Evolutionary conservation across 2,888 invertebrate genomes (phyloP), one percentile per base, ranked within the genome.

Genomic region (Pheosia gnoma): DNA sequence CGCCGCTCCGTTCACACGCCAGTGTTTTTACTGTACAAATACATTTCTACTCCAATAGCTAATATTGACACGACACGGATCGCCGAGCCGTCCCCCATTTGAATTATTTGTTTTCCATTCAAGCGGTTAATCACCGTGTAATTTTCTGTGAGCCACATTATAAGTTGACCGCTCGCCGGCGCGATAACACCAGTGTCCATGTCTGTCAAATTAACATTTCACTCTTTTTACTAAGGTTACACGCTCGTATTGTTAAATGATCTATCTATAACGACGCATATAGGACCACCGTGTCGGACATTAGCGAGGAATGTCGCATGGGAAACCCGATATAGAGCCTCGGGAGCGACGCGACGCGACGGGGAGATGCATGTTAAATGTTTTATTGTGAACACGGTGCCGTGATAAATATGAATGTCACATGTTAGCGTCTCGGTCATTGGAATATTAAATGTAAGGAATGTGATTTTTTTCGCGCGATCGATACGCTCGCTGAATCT

Each of bases 1-100:
- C 76, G 73, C 74, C 72, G 65, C 63, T 56, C 66, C 66, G 82
- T 88, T 91, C 90, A 86, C 90, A 90, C 87, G 88, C 77, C 77
- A 77, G 79, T 84, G 79, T 79, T 79, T 82, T 79, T 81, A 73
- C 81, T 81, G 71, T 70, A 75, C 78, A 78, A 82, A 82, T 75
- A 79, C 75, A 74, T 81, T 78, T 83, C 85, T 82, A 79, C 75
- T 79, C 80, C 79, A 85, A 85, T 79, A 84, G 62, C 76, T 72
- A 79, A 78, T 87, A 84, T 89, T 85, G 80, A 85, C 85, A 80
- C 70, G 72, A 72, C 79, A 78, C 72, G 78, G 76, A 77, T 78
- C 72, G 75, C 67, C 71, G 76, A 70, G 66, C 70, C 63, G 70
- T 71, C 62, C 67, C 69, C 65, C 68, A 68, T 68, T 74, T 70